Evolutionary conservation across 2,113 vertebrate species (phyloP), one percentile per base, ranked within the genome.

Genomic region (Aviceda subcristata): DNA sequence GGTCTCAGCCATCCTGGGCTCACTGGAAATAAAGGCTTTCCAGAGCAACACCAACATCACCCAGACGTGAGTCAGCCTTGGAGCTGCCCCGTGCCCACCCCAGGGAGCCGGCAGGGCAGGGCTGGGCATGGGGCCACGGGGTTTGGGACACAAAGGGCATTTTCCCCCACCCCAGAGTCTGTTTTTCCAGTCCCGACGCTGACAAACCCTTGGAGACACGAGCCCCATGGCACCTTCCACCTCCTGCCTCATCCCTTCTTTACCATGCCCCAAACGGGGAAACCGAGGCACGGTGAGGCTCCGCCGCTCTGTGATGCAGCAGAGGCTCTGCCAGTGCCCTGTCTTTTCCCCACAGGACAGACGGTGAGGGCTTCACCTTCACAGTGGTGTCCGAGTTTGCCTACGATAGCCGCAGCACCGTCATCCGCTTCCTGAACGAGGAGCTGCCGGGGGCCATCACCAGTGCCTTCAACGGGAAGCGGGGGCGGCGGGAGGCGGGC

Each of bases 21-120:
- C 95, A 62, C 53, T 97, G 80, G 69, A 92, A 27, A 68, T 96
- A 24, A 94, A 97, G 46, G 62, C 76, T 91, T 97, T 97, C 89
- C 77, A 60, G 90, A 68, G 69, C 48, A 97, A 94, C 87, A 88
- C 62, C 90, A 91, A 96, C 48, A 79, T 97, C 84, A 96, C 87
- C 16, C 73, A 81, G 81, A 91, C 0, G 96, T 97, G 69, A 97
- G 96, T 95, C 20, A 0, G 43, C 80, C 29, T 36, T 29, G 50
- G 50, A 39, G 11, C 9, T 15, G 57, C 26, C 48, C 51, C 1
- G 0, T 60, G 48, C 43, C 78, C 24, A 59, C 29, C 36, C 34
- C 10, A 48, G 23, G n/a, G 18, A 86, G 18, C 12, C 0, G 0
- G 6, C 1, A 6, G 26, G 32, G 15, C 73, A 75, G n/a, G 20